phyloP scores from a whole-genome alignment of 2,888 invertebrate species.

The Phalera bucephala region DNA sequence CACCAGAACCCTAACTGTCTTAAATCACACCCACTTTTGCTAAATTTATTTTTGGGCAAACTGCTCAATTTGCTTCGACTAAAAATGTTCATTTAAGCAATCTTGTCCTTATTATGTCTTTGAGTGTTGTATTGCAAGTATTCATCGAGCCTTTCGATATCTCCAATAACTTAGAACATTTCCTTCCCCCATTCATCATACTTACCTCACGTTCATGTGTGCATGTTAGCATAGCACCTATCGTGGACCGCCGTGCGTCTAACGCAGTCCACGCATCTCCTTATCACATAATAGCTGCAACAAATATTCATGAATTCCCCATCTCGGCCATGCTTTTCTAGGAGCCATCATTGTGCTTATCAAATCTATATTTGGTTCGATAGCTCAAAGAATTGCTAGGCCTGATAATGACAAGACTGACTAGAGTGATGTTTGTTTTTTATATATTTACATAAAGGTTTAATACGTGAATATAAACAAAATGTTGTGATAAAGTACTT shows the following conservation, averaged over 20 bases:
- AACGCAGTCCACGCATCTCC: constrained; percentile 62
- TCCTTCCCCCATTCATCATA: constrained; percentile 33
- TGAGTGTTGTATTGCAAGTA: no score
- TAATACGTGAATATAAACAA: no score
- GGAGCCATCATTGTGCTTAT: constrained; percentile 34
- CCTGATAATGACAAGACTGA: constrained; percentile 29
- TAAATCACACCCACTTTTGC: no score
- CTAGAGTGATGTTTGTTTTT: constrained; percentile 6
- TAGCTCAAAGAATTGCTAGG: constrained; percentile 34
- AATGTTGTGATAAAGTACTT: no score
- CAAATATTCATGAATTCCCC: constrained; percentile 82
- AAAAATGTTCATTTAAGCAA: no score
- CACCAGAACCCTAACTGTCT: no score
- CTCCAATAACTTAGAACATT: constrained; percentile 25
- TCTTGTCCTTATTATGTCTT: no score
- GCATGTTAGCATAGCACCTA: constrained; percentile 58
- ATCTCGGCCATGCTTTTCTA: constrained; percentile 61
- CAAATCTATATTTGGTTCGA: constrained; percentile 47
- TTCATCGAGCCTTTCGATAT: no score
- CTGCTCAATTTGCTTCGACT: no score
- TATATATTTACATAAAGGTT: not conserved
- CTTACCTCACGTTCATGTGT: constrained; percentile 60
- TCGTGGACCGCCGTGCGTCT: constrained; percentile 52
- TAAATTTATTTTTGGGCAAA: no score
- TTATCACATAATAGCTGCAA: constrained; percentile 78